These are phyloP conservation scores for Thalassaphorura encarpata DNA, from an alignment of 1,140 invertebrate species.

Conservation along the genomic window DNA sequence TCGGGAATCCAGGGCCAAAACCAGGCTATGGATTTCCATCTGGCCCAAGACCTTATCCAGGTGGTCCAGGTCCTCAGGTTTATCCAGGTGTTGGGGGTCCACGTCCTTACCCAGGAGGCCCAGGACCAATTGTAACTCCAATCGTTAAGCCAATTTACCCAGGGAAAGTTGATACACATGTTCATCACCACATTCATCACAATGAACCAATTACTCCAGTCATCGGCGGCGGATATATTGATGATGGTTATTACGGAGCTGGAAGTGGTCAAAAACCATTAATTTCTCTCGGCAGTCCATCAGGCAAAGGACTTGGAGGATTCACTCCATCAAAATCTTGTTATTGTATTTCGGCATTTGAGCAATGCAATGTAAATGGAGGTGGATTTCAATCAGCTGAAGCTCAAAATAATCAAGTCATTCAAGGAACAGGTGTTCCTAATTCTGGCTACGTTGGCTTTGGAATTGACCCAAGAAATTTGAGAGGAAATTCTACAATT, in stretches of 20 bases:
- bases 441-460: constrained; percentile 26
- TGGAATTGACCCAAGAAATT: constrained; percentile 31
- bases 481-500: constrained; percentile 20
- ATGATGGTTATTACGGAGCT: constrained; percentile 1
- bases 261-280: constrained; percentile 9
- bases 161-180: constrained; percentile 3
- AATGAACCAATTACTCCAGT: not conserved
- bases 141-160: not conserved
- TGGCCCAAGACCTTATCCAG: not conserved
- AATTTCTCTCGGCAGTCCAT: constrained; percentile 6
- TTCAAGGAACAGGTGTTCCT: constrained; percentile 15
- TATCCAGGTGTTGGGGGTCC: constrained; percentile 6
- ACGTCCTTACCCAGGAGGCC: not conserved
- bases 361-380: constrained; percentile 22
- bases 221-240: not conserved
- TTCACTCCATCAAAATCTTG: constrained; percentile 11
- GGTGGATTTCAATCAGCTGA: not conserved
- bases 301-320: constrained; percentile 13
- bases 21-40: not conserved
- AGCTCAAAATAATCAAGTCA: constrained; percentile 5
- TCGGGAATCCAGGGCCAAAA: not conserved
- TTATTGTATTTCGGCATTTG: constrained; percentile 23
- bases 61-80: not conserved
- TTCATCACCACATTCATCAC: constrained; percentile 14
- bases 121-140: not conserved